These are phyloP conservation scores for Simalia tracyae DNA, from an alignment of 2,797 vertebrate genomes.

Conservation along the genomic window DNA sequence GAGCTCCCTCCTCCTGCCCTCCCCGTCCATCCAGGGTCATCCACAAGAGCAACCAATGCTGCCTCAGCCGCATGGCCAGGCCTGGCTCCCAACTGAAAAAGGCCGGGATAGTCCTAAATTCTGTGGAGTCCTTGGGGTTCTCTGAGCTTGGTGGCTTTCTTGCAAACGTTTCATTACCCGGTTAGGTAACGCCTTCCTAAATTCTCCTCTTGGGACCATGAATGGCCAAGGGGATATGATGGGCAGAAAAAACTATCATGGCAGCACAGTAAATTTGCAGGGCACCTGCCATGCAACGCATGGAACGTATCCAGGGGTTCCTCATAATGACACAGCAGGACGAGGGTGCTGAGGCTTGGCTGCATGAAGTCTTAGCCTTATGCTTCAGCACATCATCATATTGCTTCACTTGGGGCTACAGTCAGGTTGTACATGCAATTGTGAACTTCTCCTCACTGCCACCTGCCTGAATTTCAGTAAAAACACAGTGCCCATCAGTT, in stretches of 20 bases:
- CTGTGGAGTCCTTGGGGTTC: too few species aligned
- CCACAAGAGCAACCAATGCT: not conserved
- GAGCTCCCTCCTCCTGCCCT: not conserved
- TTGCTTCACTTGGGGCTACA: not conserved
- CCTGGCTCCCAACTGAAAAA: not conserved
- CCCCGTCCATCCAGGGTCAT: not conserved
- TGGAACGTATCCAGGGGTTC: not conserved
- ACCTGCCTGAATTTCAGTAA: not conserved
- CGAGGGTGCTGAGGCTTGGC: not conserved
- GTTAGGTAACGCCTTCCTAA: too few species aligned
- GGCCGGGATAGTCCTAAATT: not conserved
- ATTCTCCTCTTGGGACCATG: not conserved
- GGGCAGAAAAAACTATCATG: not conserved
- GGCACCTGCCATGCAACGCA: not conserved
- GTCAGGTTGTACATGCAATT: not conserved
- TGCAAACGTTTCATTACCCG: too few species aligned
- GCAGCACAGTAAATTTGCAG: not conserved
- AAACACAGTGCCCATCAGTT: rapidly evolving
- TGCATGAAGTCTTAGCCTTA: not conserved
- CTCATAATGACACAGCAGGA: not conserved
- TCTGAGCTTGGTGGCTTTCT: too few species aligned
- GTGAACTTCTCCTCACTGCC: not conserved
- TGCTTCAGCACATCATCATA: not conserved
- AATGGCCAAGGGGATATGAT: not conserved
- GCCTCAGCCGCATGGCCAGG: not conserved